Evolutionary conservation across 2,888 invertebrate genomes (phyloP).

Genomic region (Xestia c-nigrum): DNA sequence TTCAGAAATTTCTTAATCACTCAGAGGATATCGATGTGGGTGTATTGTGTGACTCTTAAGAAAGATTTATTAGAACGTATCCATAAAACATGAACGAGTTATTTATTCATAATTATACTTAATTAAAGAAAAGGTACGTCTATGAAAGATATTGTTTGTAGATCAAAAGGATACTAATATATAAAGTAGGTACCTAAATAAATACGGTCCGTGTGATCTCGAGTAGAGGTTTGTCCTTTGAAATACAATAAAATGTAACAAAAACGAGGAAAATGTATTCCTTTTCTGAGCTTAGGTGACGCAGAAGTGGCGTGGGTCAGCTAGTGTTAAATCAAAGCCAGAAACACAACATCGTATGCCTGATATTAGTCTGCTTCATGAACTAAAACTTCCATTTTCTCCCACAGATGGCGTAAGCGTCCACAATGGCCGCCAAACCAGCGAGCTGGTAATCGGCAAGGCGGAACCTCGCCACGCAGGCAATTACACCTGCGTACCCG

Average conservation of each 20-base stretch:
- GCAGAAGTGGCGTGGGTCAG: no score
- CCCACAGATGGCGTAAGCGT: slow-evolving; percentile 90
- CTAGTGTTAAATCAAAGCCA: no score
- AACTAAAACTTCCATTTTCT: slow-evolving; percentile 5
- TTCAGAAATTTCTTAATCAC: neutral
- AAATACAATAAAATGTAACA: no score
- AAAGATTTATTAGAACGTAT: neutral
- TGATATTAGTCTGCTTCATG: no score
- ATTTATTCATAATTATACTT: neutral
- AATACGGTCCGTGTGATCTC: neutral
- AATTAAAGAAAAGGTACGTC: neutral
- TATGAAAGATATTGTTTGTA: neutral
- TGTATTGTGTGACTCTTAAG: neutral
- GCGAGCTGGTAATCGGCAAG: slow-evolving; percentile 92
- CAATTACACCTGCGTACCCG: slow-evolving; percentile 95
- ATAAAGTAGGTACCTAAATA: neutral
- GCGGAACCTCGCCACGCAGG: slow-evolving; percentile 93
- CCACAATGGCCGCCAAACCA: slow-evolving; percentile 91
- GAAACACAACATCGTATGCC: no score
- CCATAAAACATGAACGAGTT: neutral
- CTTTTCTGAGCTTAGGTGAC: no score
- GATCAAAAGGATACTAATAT: neutral
- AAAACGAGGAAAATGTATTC: no score
- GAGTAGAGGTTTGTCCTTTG: neutral
- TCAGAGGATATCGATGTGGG: neutral